A percentile compares a stretch with the other conserved stretches of the same genome.
Conservation (phyloP, 2,888 invertebrate species). For the Erynnis tages region DNA sequence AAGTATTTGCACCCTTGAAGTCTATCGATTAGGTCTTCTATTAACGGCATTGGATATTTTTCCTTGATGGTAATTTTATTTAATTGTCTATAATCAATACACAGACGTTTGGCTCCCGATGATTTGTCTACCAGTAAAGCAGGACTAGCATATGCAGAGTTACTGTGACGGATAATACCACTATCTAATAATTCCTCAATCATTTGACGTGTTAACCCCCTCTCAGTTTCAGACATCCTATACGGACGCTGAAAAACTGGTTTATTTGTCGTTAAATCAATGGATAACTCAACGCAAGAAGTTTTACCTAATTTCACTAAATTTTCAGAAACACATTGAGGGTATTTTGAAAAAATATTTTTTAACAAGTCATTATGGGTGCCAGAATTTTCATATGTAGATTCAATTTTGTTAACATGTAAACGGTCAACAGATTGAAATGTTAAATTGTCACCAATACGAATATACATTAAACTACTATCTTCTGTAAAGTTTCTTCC, state of each 20-base stretch:
- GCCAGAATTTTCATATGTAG: not conserved
- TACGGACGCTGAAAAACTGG: conserved; percentile 32
- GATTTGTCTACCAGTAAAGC: not conserved
- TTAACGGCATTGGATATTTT: not conserved
- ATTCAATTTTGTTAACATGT: conserved; percentile 2
- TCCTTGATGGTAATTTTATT: not conserved
- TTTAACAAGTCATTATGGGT: not conserved
- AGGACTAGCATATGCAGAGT: conserved; percentile 25
- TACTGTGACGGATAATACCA: conserved; percentile 13
- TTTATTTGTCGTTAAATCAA: conserved; percentile 29
- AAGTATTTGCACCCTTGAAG: not conserved
- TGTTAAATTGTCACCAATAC: conserved; percentile 26
- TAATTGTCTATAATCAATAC: not conserved
- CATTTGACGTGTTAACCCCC: conserved; percentile 15
- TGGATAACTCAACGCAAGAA: conserved; percentile 29
- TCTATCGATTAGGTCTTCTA: not conserved
- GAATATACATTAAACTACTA: conserved; percentile 30
- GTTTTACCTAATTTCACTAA: conserved; percentile 30
- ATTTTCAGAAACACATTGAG: conserved; percentile 24
- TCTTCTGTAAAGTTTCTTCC: conserved; percentile 35
- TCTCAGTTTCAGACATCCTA: conserved; percentile 30
- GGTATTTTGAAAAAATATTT: conserved; percentile 30
- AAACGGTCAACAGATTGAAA: conserved; percentile 17
- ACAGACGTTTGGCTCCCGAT: not conserved
- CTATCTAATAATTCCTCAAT: conserved; percentile 28